Evolutionary conservation across 2,113 vertebrate species (phyloP).

Genomic region (Datnioides undecimradiatus): DNA sequence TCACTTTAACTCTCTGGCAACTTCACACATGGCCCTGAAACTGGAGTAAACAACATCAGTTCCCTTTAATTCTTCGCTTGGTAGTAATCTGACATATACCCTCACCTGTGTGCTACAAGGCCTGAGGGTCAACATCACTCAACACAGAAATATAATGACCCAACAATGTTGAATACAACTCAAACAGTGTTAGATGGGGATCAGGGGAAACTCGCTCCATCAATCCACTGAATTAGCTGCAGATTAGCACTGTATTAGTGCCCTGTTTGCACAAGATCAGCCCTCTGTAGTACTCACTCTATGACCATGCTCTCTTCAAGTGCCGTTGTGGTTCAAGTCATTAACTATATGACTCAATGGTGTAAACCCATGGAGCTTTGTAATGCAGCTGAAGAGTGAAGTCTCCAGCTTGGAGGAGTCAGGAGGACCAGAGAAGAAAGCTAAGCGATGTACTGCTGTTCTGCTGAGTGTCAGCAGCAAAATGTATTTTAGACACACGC

Average conservation of each 20-base stretch:
- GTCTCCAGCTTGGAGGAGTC: no score
- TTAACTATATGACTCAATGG: not conserved
- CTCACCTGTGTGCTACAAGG: constrained; percentile 12
- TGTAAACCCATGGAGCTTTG: not conserved
- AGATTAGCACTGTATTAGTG: constrained; percentile 24
- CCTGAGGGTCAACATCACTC: constrained; percentile 21
- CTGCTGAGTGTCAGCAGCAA: no score
- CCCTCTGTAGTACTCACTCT: not conserved
- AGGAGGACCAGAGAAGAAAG: no score
- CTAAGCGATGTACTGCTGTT: no score
- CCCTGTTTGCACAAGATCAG: constrained; percentile 2
- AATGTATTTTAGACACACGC: no score
- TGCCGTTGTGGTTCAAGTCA: constrained; percentile 9
- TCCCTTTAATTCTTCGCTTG: constrained; percentile 24
- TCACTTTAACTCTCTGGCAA: constrained; percentile 2
- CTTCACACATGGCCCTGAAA: constrained; percentile 28
- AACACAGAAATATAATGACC: constrained; percentile 32
- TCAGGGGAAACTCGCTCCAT: constrained; percentile 17
- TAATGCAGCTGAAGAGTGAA: not conserved
- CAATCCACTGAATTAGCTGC: no score
- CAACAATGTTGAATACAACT: constrained; percentile 29
- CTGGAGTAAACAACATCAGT: constrained; percentile 40
- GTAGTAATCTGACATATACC: constrained; percentile 10
- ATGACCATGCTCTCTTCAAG: not conserved
- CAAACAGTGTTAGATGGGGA: constrained; percentile 18